Conservation (phyloP, 2,113 vertebrate genomes). For the Melospiza melodia region DNA sequence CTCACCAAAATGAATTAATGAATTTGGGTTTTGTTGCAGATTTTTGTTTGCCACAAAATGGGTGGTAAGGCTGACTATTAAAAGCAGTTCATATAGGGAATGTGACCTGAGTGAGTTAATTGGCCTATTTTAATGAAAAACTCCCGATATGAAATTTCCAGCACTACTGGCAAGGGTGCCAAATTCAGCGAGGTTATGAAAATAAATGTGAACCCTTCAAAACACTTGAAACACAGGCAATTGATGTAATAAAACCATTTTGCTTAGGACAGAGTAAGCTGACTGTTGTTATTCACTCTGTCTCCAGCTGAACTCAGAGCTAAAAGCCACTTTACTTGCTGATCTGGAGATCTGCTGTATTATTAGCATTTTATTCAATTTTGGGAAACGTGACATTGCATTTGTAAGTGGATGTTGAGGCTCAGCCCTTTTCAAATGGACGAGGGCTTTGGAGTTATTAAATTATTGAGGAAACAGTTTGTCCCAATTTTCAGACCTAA, state of each 20-base stretch:
- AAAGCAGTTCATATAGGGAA: slow-evolving; percentile 32
- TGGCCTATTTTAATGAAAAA: slow-evolving; percentile 52
- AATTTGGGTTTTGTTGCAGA: neutral
- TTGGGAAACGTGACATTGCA: slow-evolving; percentile 71
- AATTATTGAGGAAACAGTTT: slow-evolving; percentile 68
- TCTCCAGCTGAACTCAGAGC: slow-evolving; percentile 59
- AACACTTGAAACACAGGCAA: slow-evolving; percentile 56
- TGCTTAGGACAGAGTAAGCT: slow-evolving; percentile 49
- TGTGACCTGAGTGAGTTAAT: slow-evolving; percentile 30
- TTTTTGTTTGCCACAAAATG: slow-evolving; percentile 33
- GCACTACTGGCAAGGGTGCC: slow-evolving; percentile 34
- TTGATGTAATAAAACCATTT: slow-evolving; percentile 63
- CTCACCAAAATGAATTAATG: slow-evolving; percentile 1
- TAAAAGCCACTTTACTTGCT: slow-evolving; percentile 73
- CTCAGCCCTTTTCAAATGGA: slow-evolving; percentile 61
- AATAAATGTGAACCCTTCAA: slow-evolving; percentile 62
- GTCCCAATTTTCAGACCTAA: slow-evolving; percentile 68
- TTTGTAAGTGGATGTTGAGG: slow-evolving; percentile 62
- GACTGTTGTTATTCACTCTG: slow-evolving; percentile 64
- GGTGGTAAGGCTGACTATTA: neutral
- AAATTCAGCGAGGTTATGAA: slow-evolving; percentile 60
- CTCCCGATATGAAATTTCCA: slow-evolving; percentile 38
- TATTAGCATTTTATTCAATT: slow-evolving; percentile 73
- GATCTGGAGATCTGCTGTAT: slow-evolving; percentile 65
- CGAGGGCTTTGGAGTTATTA: slow-evolving; percentile 69